Percentiles rank a stretch among this genome's conserved stretches.
phyloP scores from a whole-genome alignment of 2,797 vertebrate species.

The Rhincodon typus region DNA sequence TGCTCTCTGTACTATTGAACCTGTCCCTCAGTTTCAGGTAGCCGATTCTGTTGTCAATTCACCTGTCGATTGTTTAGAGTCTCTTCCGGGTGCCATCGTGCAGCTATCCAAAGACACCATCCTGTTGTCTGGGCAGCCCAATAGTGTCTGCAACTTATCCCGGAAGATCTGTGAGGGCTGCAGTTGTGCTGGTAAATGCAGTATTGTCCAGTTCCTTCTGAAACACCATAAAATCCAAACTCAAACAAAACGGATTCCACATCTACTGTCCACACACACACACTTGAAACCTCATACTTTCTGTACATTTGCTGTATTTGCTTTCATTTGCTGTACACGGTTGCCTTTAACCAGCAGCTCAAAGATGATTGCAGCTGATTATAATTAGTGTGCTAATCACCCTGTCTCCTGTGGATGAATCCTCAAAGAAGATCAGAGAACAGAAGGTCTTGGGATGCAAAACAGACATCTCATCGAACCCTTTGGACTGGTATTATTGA shows the following conservation, averaged over 20 bases:
- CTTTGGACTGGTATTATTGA: no score
- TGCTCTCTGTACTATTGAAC: not conserved
- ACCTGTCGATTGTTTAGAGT: conserved; percentile 66
- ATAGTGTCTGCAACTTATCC: conserved; percentile 66
- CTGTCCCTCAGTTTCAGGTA: not conserved
- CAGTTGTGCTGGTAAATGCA: conserved; percentile 63
- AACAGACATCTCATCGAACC: no score
- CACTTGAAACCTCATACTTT: no score
- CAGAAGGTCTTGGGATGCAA: no score
- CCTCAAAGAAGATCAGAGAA: no score
- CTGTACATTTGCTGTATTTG: no score
- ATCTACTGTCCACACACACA: not conserved
- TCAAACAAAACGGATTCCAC: not conserved
- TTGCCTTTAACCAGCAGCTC: no score
- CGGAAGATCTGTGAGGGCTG: conserved; percentile 72
- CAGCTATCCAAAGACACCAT: conserved; percentile 44
- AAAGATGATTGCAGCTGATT: no score
- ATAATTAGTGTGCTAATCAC: no score
- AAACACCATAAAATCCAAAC: conserved; percentile 40
- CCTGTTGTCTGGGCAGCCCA: conserved; percentile 55
- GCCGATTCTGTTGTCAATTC: not conserved
- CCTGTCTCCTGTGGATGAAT: no score
- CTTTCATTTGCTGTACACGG: no score
- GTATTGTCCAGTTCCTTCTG: conserved; percentile 61
- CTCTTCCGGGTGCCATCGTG: not conserved